Conservation (phyloP, 2,113 vertebrate species). For the Burhinus oedicnemus region DNA sequence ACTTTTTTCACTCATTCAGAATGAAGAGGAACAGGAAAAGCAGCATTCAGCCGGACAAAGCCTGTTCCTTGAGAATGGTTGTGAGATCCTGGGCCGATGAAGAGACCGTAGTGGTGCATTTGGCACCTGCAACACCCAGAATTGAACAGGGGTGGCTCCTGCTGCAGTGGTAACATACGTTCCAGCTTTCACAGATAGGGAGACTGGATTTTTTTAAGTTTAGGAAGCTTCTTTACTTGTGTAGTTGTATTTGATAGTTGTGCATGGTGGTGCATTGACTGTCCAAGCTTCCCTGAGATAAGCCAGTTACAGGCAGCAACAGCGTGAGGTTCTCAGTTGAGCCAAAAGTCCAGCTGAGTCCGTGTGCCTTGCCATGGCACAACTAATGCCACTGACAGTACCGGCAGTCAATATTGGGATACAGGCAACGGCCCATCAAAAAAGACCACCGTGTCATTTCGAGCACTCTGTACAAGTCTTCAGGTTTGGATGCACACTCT, state of each 20-base stretch:
- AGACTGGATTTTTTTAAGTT: not conserved
- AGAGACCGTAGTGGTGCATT: not conserved
- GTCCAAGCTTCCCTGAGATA: not conserved
- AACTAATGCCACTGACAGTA: not conserved
- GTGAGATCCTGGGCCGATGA: not conserved
- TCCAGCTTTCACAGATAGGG: not conserved
- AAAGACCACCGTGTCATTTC: fast-evolving
- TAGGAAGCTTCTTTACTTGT: not conserved
- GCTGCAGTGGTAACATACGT: fast-evolving
- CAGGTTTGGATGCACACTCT: not conserved
- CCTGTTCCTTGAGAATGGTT: not conserved
- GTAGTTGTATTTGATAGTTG: not conserved
- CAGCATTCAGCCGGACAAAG: not conserved
- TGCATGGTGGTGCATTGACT: not conserved
- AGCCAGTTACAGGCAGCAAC: not conserved
- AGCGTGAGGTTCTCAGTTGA: not conserved
- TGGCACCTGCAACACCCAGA: not conserved
- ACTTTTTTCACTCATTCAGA: not conserved
- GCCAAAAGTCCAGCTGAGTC: not conserved
- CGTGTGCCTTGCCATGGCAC: fast-evolving
- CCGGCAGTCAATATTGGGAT: not conserved
- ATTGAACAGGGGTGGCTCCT: not conserved
- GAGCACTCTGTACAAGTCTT: not conserved
- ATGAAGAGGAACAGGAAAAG: not conserved
- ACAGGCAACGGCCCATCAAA: not conserved